Evolutionary conservation across 2,797 vertebrate species (phyloP).

Genomic region (Cuculus canorus): DNA sequence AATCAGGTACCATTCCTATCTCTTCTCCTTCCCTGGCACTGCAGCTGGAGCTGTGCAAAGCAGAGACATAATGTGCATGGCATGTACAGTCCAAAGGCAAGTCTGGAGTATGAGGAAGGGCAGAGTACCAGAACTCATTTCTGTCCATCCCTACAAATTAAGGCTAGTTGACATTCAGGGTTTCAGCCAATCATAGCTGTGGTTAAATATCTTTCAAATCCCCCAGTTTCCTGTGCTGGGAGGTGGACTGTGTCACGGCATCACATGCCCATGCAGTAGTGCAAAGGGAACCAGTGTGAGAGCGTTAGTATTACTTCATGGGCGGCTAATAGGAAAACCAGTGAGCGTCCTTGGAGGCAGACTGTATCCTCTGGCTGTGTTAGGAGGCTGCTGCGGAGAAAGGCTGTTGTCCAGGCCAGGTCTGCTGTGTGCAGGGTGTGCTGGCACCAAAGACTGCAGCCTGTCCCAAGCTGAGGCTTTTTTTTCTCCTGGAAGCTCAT

Average conservation of each 20-base stretch:
- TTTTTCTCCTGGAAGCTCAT: not conserved
- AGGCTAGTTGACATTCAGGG: not conserved
- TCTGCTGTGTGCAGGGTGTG: not conserved
- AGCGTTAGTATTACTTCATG: not conserved
- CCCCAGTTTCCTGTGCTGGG: not conserved
- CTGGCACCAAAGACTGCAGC: not conserved
- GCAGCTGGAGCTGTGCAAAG: not conserved
- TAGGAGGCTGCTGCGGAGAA: not conserved
- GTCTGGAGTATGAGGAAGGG: not conserved
- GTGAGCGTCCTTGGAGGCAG: not conserved
- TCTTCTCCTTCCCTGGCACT: not conserved
- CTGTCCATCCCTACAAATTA: not conserved
- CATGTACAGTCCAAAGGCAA: not conserved
- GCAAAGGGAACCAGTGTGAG: not conserved
- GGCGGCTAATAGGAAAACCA: not conserved
- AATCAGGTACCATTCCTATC: conserved; percentile 85
- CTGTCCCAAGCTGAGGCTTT: not conserved
- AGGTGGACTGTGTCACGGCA: not conserved
- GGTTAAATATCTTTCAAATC: not conserved
- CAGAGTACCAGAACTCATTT: not conserved
- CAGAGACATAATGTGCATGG: rapidly evolving
- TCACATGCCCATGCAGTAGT: not conserved
- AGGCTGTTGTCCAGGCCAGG: not conserved
- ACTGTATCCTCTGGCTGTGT: not conserved
- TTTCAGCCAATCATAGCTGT: not conserved